These are phyloP conservation scores for Uromys caudimaculatus DNA, from an alignment of 2,797 vertebrate species.

Conservation along the genomic window DNA sequence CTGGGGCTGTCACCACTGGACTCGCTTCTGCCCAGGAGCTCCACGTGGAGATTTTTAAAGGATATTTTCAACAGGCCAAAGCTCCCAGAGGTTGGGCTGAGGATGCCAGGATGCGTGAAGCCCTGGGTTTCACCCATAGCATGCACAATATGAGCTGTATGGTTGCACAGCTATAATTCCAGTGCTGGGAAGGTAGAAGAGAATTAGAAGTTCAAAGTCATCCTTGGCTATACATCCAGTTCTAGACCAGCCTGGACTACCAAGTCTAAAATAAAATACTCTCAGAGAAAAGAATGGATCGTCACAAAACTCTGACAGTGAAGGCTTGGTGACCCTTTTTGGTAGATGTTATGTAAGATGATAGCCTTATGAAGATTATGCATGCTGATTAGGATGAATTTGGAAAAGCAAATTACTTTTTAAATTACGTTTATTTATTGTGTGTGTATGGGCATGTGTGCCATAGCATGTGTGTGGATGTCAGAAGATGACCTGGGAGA, in stretches of 20 bases:
- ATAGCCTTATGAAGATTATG: neutral
- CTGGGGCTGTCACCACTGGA: neutral
- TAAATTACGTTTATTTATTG: neutral
- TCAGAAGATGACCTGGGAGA: neutral
- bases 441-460: neutral
- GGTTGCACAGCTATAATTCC: neutral
- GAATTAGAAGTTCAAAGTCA: neutral
- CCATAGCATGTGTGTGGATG: neutral
- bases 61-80: conserved; percentile 51
- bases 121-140: neutral
- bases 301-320: neutral
- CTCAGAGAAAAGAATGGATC: neutral
- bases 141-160: neutral
- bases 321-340: neutral
- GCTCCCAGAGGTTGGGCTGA: neutral
- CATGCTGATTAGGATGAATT: neutral
- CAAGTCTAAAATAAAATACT: neutral
- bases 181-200: neutral
- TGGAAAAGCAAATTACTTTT: neutral
- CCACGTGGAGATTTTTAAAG: neutral
- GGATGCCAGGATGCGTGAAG: neutral
- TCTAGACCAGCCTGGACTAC: neutral
- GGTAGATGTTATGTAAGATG: neutral
- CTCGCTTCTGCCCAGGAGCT: neutral
- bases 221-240: neutral